A percentile compares a stretch with the other conserved stretches of the same genome.
Evolutionary conservation across 2,888 invertebrate genomes (phyloP).

Genomic region (Patella ulyssiponensis): DNA sequence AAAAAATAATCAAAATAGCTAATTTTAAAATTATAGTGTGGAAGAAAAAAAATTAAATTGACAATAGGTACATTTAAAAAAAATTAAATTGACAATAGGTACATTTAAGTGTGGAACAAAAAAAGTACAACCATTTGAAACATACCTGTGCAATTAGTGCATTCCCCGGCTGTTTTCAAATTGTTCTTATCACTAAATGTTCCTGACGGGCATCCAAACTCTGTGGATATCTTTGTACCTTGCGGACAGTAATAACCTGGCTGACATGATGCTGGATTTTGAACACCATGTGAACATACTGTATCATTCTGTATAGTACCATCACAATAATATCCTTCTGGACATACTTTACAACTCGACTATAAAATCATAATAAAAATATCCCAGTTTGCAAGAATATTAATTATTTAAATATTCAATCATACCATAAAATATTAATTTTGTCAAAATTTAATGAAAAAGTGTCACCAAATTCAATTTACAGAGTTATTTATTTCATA

Average conservation of each 20-base stretch:
- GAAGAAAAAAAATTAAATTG: too few species aligned
- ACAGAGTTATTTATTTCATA: too few species aligned
- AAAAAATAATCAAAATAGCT: too few species aligned
- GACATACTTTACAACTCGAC: slow-evolving; percentile 62
- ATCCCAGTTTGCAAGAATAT: neutral
- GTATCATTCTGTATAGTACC: slow-evolving; percentile 65
- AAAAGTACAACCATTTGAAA: neutral
- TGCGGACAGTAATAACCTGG: slow-evolving; percentile 64
- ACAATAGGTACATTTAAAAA: too few species aligned
- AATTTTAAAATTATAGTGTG: too few species aligned
- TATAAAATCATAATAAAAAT: slow-evolving; percentile 35
- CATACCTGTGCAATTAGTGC: slow-evolving; percentile 58
- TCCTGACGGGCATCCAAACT: slow-evolving; percentile 66
- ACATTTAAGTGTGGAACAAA: too few species aligned
- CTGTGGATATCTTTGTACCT: slow-evolving; percentile 57
- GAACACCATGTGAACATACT: slow-evolving; percentile 65
- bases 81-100: too few species aligned
- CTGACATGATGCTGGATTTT: slow-evolving; percentile 63
- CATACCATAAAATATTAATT: too few species aligned
- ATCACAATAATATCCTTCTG: slow-evolving; percentile 67
- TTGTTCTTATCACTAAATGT: slow-evolving; percentile 52
- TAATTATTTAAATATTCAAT: neutral
- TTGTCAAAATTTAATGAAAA: too few species aligned
- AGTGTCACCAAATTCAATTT: too few species aligned
- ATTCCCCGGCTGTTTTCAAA: slow-evolving; percentile 53